These are phyloP conservation scores for Plecturocebus donacophilus DNA, from an alignment of 2,113 vertebrate genomes.

Conservation along the genomic window DNA sequence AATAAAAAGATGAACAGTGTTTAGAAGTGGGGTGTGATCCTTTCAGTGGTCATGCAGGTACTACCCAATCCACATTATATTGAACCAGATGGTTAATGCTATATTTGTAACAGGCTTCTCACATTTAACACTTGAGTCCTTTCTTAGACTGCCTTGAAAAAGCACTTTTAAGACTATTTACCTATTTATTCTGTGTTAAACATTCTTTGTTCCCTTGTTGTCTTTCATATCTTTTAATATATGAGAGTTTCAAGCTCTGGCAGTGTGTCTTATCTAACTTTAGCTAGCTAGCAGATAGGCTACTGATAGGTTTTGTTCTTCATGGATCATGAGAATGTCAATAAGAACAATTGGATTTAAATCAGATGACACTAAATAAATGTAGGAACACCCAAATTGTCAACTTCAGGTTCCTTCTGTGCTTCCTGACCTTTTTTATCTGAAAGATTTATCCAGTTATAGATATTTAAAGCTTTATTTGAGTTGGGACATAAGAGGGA, in stretches of 20 bases:
- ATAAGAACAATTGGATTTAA: constrained; percentile 35
- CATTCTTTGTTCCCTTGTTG: constrained; percentile 15
- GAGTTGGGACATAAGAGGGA: not conserved
- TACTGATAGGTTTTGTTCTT: constrained; percentile 39
- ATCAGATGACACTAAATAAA: constrained; percentile 30
- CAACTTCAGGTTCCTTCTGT: constrained; percentile 41
- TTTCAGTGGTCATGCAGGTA: constrained; percentile 81
- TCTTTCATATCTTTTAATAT: constrained; percentile 50
- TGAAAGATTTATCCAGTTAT: constrained; percentile 39
- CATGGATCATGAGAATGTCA: constrained; percentile 29
- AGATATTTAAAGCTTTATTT: constrained; percentile 52
- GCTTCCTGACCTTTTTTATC: constrained; percentile 39
- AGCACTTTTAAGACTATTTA: constrained; percentile 41
- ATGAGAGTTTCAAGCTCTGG: constrained; percentile 7
- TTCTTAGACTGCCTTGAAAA: constrained; percentile 49
- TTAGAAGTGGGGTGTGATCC: constrained; percentile 86
- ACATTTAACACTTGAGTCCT: constrained; percentile 28
- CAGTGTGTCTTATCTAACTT: constrained; percentile 29
- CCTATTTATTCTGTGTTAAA: constrained; percentile 28
- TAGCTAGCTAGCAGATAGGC: constrained; percentile 23
- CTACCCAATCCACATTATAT: constrained; percentile 46
- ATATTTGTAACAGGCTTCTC: constrained; percentile 54
- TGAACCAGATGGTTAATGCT: constrained; percentile 20
- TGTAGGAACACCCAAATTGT: constrained; percentile 9
- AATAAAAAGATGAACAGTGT: constrained; percentile 92